These are phyloP conservation scores for Acyrthosiphon pisum DNA, from an alignment of 1,140 invertebrate species.

Conservation along the genomic window DNA sequence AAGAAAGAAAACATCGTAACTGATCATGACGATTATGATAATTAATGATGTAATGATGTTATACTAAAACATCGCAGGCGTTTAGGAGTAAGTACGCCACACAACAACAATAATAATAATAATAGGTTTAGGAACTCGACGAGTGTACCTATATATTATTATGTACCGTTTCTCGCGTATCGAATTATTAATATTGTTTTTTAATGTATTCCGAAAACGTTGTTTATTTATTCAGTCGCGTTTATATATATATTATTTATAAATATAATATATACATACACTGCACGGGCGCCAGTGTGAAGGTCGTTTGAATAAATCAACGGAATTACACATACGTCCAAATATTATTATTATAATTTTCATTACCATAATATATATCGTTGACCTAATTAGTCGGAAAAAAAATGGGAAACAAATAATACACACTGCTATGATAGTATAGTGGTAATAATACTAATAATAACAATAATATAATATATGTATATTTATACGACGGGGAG, in stretches of 20 bases:
- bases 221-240: slow-evolving; percentile 47
- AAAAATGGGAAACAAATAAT: slow-evolving; percentile 8
- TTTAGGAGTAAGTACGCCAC: background rate
- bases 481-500: slow-evolving; percentile 9
- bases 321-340: slow-evolving; percentile 18
- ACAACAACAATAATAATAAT: background rate
- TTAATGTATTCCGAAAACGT: slow-evolving; percentile 46
- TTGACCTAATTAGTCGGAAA: slow-evolving; percentile 29
- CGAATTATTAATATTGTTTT: slow-evolving; percentile 10
- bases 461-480: background rate
- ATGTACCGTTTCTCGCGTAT: background rate
- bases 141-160: background rate
- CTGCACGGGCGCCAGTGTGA: background rate
- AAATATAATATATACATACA: background rate
- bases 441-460: background rate
- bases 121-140: background rate
- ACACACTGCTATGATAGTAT: background rate
- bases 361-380: slow-evolving; percentile 14
- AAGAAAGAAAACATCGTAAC: background rate
- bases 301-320: slow-evolving; percentile 55
- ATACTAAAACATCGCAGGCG: no score
- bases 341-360: slow-evolving; percentile 43
- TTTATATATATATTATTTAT: background rate
- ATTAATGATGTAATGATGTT: background rate
- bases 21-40: background rate